Base-by-base conservation (phyloP, 2,888 invertebrate species). In the Mellilla xanthometata region DNA sequence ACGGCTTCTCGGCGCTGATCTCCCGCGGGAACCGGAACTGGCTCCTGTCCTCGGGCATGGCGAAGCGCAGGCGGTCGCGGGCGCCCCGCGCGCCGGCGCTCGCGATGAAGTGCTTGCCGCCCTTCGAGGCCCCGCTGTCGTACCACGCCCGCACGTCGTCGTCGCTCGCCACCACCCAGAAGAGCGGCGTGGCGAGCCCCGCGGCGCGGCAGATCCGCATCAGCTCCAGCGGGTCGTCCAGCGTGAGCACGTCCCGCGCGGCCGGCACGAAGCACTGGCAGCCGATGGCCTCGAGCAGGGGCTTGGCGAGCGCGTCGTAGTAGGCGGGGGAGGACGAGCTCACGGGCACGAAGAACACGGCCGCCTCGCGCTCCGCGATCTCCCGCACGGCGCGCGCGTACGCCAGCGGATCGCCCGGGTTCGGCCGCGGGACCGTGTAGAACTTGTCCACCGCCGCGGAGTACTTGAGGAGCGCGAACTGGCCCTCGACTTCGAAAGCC, bases 261-360 rank as follows among this genome's bases (percentile, higher is more conserved):
- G 93, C 92, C 0, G 96, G 96, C 59, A 95, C 93, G 72, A 96
- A 95, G 66, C 95, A 95, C 61, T 93, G 93, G 69, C 96, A 96
- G n/a, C 95, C 95, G 45, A 95, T 74, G 19, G 93, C 84, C 79
- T 96, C 96, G 50, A 96, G 77, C 68, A 95, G 95, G 0, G 95
- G 94, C 68, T 96, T 96, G 0, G 95, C 95, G 39, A 96, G 86
- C 1, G 96, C 94, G 67, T 96, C 96, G 68, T 94, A 96, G 74
- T 95, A 95, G 0, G 95, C 95, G 0, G 95, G 93, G 38, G 93
- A 94, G 22, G 94, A 92, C 2, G 94, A 93, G 71, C 95, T 95
- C 7, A 96, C 95, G 0, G 96, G 96, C 40, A 96, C 93, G 68
- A 94, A 96, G 62, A 95, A 95, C 9, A 93, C 91, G 0, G 92